Conservation (phyloP, 2,113 vertebrate species). For the Mugil cephalus region DNA sequence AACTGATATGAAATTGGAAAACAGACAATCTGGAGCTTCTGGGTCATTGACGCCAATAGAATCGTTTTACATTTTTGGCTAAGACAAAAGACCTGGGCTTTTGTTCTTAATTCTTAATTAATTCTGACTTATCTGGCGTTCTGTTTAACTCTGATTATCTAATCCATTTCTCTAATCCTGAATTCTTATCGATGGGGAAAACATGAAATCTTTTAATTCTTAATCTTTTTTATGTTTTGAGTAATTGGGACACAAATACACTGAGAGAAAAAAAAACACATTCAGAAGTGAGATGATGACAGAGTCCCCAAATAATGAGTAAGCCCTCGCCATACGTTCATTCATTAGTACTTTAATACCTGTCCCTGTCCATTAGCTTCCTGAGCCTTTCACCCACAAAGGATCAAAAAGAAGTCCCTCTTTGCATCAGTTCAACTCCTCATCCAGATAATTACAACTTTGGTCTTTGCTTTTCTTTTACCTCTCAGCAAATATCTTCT, state of each 20-base stretch:
- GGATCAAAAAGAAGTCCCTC: constrained; percentile 57
- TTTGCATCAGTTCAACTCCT: constrained; percentile 40
- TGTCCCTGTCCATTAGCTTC: constrained; percentile 47
- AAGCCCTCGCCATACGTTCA: constrained; percentile 46
- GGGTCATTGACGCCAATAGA: not conserved
- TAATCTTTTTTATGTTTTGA: not conserved
- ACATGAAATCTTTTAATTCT: not conserved
- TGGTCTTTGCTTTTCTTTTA: constrained; percentile 31
- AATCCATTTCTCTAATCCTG: not conserved
- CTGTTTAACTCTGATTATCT: not conserved
- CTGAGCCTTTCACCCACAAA: constrained; percentile 49
- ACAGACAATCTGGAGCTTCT: constrained; percentile 42
- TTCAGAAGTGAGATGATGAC: constrained; percentile 43
- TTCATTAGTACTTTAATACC: constrained; percentile 53
- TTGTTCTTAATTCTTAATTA: constrained; percentile 5
- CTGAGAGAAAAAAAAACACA: not conserved
- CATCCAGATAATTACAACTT: constrained; percentile 31
- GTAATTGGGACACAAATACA: not conserved
- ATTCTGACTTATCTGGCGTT: constrained; percentile 6
- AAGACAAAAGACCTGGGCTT: not conserved
- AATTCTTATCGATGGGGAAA: not conserved
- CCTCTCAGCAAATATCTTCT: not conserved
- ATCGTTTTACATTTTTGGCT: constrained; percentile 10
- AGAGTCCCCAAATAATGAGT: constrained; percentile 38
- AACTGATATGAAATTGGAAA: constrained; percentile 45